phyloP scores from a whole-genome alignment of 2,797 vertebrate genomes.

The Alosa sapidissima region DNA sequence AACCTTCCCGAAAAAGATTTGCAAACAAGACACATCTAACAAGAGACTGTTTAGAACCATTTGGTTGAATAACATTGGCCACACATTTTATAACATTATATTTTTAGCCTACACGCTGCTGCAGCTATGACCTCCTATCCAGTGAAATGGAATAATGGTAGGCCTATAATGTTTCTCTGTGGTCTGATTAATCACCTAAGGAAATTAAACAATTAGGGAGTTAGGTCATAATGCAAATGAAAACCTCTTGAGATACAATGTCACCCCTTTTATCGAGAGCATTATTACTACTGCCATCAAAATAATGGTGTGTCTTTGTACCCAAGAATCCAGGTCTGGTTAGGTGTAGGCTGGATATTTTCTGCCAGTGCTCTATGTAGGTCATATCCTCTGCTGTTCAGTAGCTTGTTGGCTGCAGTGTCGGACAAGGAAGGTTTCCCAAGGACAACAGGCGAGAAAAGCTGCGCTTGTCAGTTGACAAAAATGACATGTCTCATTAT shows the following conservation, averaged over 20 bases:
- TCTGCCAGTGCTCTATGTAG: not conserved
- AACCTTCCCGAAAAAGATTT: not conserved
- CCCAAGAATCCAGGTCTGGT: not conserved
- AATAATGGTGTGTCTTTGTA: not conserved
- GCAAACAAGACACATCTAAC: not conserved
- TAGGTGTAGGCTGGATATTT: not conserved
- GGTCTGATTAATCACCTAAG: not conserved
- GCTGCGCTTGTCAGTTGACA: not conserved
- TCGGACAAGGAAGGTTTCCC: constrained; percentile 18
- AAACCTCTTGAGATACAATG: not conserved
- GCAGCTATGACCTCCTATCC: not conserved
- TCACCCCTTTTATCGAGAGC: not conserved
- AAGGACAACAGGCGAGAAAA: constrained; percentile 11
- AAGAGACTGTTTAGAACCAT: constrained; percentile 3
- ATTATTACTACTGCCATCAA: not conserved
- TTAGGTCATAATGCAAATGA: not conserved
- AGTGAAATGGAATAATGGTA: not conserved
- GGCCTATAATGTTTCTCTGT: not conserved
- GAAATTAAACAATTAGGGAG: not conserved
- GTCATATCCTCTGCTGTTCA: not conserved
- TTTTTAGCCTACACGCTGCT: not conserved
- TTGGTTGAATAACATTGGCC: not conserved
- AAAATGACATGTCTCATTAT: constrained; percentile 20
- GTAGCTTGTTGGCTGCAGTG: constrained; percentile 10
- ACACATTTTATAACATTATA: not conserved